These are phyloP conservation scores for Chelmon rostratus DNA, from an alignment of 2,797 vertebrate genomes.

Conservation along the genomic window DNA sequence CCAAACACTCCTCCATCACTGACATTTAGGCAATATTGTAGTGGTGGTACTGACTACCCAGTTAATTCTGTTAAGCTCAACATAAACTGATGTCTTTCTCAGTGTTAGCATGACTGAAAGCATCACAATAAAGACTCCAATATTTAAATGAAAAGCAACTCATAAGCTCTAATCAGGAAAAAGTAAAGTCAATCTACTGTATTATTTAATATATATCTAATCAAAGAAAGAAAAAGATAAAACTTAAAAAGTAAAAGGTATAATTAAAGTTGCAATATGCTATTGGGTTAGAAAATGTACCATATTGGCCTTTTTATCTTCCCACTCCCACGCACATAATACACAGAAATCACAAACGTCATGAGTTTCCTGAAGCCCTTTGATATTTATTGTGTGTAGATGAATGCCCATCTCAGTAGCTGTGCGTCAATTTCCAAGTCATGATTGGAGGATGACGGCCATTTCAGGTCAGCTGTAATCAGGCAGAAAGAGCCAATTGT, in stretches of 20 bases:
- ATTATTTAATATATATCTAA: constrained; percentile 8
- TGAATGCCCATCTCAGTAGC: constrained; percentile 51
- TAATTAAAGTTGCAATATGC: constrained; percentile 30
- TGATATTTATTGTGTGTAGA: constrained; percentile 45
- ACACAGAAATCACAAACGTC: neutral
- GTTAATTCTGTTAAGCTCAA: constrained; percentile 50
- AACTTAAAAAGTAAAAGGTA: neutral
- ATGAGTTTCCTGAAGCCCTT: constrained; percentile 16
- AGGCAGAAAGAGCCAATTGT: constrained; percentile 70
- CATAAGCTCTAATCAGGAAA: constrained; percentile 46
- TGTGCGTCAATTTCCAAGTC: constrained; percentile 59
- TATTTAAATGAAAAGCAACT: constrained; percentile 66
- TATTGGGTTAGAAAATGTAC: neutral
- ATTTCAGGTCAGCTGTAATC: constrained; percentile 71
- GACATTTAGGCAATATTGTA: constrained; percentile 22
- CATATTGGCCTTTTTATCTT: neutral
- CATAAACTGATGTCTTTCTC: constrained; percentile 35
- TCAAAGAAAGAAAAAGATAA: neutral
- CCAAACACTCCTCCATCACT: constrained; percentile 16
- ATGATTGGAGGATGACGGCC: constrained; percentile 52
- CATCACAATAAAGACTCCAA: constrained; percentile 55
- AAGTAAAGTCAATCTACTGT: neutral
- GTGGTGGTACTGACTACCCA: constrained; percentile 7
- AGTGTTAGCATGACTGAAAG: constrained; percentile 30
- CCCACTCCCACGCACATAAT: neutral